Evolutionary conservation across 2,113 vertebrate species (phyloP), one percentile per base, ranked within the genome.

Genomic region (Platysteira castanea): DNA sequence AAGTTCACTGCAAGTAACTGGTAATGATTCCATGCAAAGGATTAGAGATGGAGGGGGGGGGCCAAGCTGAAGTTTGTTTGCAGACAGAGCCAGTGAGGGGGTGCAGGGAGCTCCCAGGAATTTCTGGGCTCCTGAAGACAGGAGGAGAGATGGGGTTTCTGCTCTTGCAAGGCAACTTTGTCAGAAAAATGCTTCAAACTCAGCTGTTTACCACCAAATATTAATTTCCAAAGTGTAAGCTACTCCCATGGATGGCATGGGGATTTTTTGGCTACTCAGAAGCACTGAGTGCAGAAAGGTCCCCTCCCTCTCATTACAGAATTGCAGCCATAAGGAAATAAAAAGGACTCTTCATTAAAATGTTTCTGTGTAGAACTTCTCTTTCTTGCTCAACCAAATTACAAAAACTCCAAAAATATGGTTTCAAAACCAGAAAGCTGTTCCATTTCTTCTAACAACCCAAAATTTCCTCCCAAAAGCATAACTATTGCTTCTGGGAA

Each of bases 21-120:
- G 92, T 84, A 93, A 89, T 82, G 86, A 95, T 93, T 96, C 76
- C 92, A 76, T 87, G 86, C 47, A 57, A 71, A 93, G 80, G 69
- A 71, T 65, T 89, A 70, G 73, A 82, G 64, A 30, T 84, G 73
- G 65, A 35, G 39, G 0, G 4, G 9, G n/a, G 61, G 20, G 20
- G 30, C 9, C 0, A 22, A 46, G 64, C 56, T 87, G 60, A 76
- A 95, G 52, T 94, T 90, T 94, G 52, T 92, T 86, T 84, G 70
- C 30, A 42, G 93, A 89, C 44, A 84, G 74, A 77, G 33, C 7
- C 39, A 30, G 12, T 4, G 53, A 5, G 3, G 6, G 61, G 26
- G 26, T 67, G 47, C 73, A 87, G 89, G 63, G 49, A 84, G 71
- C 57, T 80, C 92, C 87, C 54, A 70, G 75, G 64, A 63, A 64